phyloP scores from a whole-genome alignment of 2,113 vertebrate species.

The Aegithalos caudatus region DNA sequence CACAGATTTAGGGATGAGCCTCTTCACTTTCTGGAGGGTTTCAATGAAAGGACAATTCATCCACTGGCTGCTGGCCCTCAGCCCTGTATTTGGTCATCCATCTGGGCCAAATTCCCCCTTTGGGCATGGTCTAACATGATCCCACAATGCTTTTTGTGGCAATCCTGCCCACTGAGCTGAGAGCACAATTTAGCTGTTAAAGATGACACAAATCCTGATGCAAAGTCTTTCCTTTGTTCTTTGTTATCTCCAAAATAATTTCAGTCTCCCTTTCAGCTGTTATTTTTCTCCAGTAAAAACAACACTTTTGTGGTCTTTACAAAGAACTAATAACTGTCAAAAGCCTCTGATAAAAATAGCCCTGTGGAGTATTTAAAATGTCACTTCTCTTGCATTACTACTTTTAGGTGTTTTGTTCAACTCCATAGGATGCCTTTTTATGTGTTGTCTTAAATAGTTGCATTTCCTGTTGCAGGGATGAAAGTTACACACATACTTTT shows the following conservation, averaged over 20 bases:
- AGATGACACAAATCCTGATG: conserved; percentile 24
- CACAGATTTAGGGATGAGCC: not conserved
- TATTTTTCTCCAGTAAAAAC: conserved; percentile 40
- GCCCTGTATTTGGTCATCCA: not conserved
- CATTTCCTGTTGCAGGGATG: not conserved
- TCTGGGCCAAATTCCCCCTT: not conserved
- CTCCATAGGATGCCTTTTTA: not conserved
- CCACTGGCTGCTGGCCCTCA: not conserved
- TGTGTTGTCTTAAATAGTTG: not conserved
- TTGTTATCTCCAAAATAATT: conserved; percentile 36
- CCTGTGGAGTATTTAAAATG: not conserved
- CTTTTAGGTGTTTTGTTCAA: not conserved
- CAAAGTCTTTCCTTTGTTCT: conserved; percentile 22
- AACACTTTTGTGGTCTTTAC: not conserved
- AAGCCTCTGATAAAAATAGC: not conserved
- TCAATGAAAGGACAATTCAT: not conserved
- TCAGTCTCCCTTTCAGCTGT: conserved; percentile 28
- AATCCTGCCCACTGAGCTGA: not conserved
- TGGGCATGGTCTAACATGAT: not conserved
- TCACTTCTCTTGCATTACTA: not conserved
- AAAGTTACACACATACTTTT: not conserved
- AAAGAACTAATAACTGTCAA: not conserved
- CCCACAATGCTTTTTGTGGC: not conserved
- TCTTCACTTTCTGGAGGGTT: not conserved
- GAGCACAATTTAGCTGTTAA: conserved; percentile 21